phyloP scores from a whole-genome alignment of 2,113 vertebrate genomes.

The Chaetura pelagica region DNA sequence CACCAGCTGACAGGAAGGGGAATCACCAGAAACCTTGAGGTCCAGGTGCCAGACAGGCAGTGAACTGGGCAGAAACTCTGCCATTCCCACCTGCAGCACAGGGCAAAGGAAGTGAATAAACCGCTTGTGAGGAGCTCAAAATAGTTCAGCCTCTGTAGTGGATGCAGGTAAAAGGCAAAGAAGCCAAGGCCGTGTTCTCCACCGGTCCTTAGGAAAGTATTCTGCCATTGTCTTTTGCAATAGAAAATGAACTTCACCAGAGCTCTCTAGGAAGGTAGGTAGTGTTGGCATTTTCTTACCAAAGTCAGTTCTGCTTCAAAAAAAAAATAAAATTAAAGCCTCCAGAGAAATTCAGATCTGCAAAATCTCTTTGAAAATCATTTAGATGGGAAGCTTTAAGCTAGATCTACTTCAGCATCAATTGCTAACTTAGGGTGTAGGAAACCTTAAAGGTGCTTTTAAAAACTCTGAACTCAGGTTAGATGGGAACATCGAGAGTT shows the following conservation, averaged over 20 bases:
- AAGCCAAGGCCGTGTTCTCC: rapidly evolving
- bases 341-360: not conserved
- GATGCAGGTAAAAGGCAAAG: not conserved
- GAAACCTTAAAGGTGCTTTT: not conserved
- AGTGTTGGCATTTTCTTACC: not conserved
- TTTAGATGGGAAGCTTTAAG: not conserved
- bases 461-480: not conserved
- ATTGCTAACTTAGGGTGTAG: not conserved
- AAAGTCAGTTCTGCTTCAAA: not conserved
- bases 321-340: not conserved
- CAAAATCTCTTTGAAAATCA: not conserved
- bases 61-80: not conserved
- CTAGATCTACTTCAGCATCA: not conserved
- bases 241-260: not conserved
- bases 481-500: not conserved
- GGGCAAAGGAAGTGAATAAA: not conserved
- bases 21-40: not conserved
- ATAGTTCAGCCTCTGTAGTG: not conserved
- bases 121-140: not conserved
- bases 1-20: rapidly evolving
- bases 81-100: not conserved
- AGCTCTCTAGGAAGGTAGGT: not conserved
- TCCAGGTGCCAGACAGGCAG: not conserved
- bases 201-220: not conserved
- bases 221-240: not conserved